Conservation (phyloP, 1,140 invertebrate genomes). For the Tetragnatha versicolor region DNA sequence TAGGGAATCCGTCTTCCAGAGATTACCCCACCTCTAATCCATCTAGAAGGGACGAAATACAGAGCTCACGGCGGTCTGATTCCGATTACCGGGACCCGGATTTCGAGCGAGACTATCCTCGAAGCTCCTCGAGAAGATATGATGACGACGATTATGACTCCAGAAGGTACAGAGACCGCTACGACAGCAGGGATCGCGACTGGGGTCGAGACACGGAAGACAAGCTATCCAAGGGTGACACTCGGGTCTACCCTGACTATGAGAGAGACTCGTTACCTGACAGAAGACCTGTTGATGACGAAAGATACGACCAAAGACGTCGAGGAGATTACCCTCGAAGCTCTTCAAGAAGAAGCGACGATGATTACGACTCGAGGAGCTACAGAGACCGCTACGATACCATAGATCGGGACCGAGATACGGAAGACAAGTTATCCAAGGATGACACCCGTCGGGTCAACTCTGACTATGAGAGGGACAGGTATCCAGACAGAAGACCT, state of each 20-base stretch:
- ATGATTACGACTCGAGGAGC: background rate
- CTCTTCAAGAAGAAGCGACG: background rate
- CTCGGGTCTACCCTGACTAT: background rate
- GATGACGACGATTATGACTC: background rate
- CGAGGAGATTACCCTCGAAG: background rate
- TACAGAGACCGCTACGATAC: background rate
- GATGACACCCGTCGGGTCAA: background rate
- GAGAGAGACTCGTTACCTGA: background rate
- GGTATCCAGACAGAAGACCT: background rate
- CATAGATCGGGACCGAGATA: background rate
- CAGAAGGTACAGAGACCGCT: background rate
- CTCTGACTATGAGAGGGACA: background rate
- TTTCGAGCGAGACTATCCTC: background rate
- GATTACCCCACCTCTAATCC: background rate
- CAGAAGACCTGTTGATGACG: background rate
- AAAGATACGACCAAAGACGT: background rate
- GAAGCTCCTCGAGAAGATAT: background rate
- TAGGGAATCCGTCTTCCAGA: background rate
- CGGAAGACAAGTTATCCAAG: conserved; percentile 3
- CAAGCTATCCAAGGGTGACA: conserved; percentile 11
- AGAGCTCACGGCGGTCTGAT: background rate
- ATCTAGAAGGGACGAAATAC: background rate
- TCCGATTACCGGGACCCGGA: background rate
- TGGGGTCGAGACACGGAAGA: background rate
- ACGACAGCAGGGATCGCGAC: background rate